phyloP scores from a whole-genome alignment of 2,113 vertebrate genomes.

The Corydoras sp. region DNA sequence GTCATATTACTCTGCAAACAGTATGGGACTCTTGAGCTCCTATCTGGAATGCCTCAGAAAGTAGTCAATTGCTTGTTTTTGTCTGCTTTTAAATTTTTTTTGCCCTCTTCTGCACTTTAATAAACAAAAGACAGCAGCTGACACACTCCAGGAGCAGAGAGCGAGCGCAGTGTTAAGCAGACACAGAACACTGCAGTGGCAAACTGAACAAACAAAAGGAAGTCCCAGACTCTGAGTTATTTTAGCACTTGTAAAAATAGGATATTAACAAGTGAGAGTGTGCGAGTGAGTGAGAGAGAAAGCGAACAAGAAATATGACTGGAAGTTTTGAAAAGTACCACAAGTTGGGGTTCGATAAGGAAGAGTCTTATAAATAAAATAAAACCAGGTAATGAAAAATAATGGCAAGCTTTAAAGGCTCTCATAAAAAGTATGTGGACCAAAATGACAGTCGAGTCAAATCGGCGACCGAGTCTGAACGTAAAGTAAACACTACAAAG shows the following conservation, averaged over 20 bases:
- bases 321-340: too few species aligned
- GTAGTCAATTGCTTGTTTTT: constrained; percentile 6
- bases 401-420: too few species aligned
- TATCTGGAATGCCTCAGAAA: constrained; percentile 33
- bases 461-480: neutral
- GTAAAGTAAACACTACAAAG: constrained; percentile 3
- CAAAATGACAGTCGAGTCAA: constrained; percentile 5
- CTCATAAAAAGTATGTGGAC: too few species aligned
- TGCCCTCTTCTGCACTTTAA: constrained; percentile 26
- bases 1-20: constrained; percentile 7
- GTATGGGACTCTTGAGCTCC: neutral
- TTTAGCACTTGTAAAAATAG: constrained; percentile 9
- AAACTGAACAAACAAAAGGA: constrained; percentile 26
- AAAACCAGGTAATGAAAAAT: neutral
- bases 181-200: constrained; percentile 8
- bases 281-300: neutral
- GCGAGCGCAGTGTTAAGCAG: constrained; percentile 16
- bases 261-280: constrained; percentile 6
- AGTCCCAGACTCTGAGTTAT: constrained; percentile 1
- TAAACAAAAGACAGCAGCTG: constrained; percentile 39
- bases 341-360: neutral
- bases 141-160: constrained; percentile 35
- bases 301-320: too few species aligned
- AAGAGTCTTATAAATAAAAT: neutral
- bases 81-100: constrained; percentile 20